Base-by-base conservation (phyloP, 1,140 invertebrate species). In the Gryon sp. region DNA sequence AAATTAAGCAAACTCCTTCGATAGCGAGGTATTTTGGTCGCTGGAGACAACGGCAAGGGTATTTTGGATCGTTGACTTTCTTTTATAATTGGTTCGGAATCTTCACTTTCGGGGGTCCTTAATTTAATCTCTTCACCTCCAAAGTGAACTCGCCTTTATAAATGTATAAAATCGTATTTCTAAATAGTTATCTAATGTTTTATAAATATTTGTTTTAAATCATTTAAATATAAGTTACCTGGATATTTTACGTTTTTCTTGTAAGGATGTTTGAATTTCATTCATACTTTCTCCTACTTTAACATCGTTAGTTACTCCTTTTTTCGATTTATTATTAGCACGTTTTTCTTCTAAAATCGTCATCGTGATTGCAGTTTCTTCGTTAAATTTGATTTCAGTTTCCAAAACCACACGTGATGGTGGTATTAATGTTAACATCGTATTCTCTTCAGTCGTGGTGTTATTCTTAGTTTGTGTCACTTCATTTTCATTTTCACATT, bases 111-210 rank as follows among this genome's bases (percentile, higher is more conserved):
- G 0, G 95, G 95, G 8, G 94, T 96, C 43, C 94, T 89, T 79
- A 96, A 90, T 88, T 95, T 95, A 0, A 95, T 92, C 40, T 94
- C 90, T 88, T 95, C 95, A 5, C 95, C 95, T 0, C 95, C 95
- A 80, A 96, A 96, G 19, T 93, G 91, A 0, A 96, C 95, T 78
- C 93, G 90, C 52, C 88, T 84, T n/a, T 20, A 20, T 43, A 43
- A 43, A 43, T 20, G 8, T 20, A 14, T 38, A 38, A 38, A 38
- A 38, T 4, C 11, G n/a, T 5, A 41, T 1, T 18, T 34, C n/a
- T n/a, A n/a, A n/a, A n/a, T n/a, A n/a, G n/a, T n/a, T n/a, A n/a
- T n/a, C n/a, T n/a, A n/a, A n/a, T n/a, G n/a, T n/a, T n/a, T n/a
- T n/a, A n/a, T n/a, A n/a, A n/a, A n/a, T n/a, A n/a, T n/a, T n/a